These are phyloP conservation scores for Tangara arthus DNA, from an alignment of 2,797 vertebrate genomes.

Conservation along the genomic window DNA sequence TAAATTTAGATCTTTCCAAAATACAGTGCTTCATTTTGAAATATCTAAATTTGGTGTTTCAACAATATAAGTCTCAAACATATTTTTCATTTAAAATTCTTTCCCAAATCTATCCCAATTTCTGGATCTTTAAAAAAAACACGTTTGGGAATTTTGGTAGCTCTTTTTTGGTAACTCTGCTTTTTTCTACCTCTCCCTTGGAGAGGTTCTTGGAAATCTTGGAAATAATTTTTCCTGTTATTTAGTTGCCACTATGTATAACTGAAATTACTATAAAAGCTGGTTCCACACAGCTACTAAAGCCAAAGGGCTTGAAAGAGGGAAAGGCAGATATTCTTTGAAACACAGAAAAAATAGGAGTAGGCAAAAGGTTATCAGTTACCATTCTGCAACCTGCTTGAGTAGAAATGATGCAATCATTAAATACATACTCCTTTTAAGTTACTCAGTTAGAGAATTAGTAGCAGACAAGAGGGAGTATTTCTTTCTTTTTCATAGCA, in stretches of 20 bases:
- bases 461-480: background rate
- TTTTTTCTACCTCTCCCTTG: background rate
- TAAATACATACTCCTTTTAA: background rate
- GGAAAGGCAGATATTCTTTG: slow-evolving; percentile 5
- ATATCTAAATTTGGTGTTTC: background rate
- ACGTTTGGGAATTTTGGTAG: background rate
- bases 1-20: background rate
- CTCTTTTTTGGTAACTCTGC: background rate
- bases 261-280: background rate
- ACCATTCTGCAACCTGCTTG: background rate
- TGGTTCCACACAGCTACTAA: background rate
- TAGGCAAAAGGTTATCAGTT: background rate
- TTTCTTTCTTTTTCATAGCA: background rate
- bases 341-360: background rate
- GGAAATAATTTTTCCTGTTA: background rate
- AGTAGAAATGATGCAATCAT: background rate
- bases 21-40: background rate
- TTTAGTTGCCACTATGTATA: background rate
- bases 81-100: background rate
- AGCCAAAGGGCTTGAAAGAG: background rate
- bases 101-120: background rate
- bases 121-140: background rate
- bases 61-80: background rate
- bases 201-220: background rate
- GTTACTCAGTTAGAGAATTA: background rate